phyloP scores from a whole-genome alignment of 2,888 invertebrate species.

The Lithophane ornitopus region DNA sequence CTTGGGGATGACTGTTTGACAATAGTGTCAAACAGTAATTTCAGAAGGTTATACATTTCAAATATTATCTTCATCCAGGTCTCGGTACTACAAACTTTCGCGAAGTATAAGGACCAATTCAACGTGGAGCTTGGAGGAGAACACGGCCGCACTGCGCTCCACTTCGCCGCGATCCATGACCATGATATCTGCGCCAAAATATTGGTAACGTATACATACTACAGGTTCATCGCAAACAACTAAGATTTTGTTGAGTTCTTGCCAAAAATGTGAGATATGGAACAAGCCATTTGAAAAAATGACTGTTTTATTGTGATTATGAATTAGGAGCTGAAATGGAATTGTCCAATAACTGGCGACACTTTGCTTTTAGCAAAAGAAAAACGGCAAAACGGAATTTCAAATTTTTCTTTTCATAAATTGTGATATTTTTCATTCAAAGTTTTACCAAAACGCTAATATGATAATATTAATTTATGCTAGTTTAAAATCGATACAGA shows the following conservation, averaged over 20 bases:
- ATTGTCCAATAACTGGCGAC: background rate
- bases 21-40: background rate
- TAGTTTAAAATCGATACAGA: slow-evolving; percentile 86
- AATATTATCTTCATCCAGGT: slow-evolving; percentile 81
- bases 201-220: slow-evolving; percentile 90
- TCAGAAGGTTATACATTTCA: background rate
- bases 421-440: background rate
- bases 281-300: background rate
- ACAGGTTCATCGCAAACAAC: background rate
- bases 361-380: background rate
- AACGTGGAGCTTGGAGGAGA: slow-evolving; percentile 95
- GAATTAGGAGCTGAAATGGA: background rate
- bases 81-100: slow-evolving; percentile 92
- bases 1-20: too few species aligned
- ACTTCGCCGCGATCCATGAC: slow-evolving; percentile 96
- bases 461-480: slow-evolving; percentile 19
- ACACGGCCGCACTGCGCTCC: slow-evolving; percentile 95
- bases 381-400: background rate
- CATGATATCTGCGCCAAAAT: slow-evolving; percentile 95
- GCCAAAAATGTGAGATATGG: background rate
- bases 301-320: too few species aligned
- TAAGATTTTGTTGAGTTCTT: background rate
- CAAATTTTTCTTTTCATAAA: background rate
- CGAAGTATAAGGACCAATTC: slow-evolving; percentile 92
- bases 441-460: slow-evolving; percentile 11